phyloP scores from a whole-genome alignment of 2,888 invertebrate genomes.

The Nysson spinosus region DNA sequence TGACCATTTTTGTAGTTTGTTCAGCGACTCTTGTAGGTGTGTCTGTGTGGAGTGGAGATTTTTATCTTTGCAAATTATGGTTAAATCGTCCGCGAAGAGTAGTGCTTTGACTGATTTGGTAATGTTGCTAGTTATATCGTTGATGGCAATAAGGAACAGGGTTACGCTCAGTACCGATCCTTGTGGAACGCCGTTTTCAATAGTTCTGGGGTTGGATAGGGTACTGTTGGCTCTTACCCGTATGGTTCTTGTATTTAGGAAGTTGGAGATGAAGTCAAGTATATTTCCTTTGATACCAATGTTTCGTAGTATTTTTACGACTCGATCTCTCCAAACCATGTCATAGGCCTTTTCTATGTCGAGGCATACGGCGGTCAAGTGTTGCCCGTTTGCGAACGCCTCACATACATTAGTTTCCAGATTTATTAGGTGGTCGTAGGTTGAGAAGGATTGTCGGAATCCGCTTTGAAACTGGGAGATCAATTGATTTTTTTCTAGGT shows the following conservation, averaged over 20 bases:
- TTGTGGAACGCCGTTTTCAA: slow-evolving; percentile 10
- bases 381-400: background rate
- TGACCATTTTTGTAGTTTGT: slow-evolving; percentile 2
- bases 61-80: slow-evolving; percentile 1
- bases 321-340: slow-evolving; percentile 10
- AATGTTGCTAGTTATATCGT: background rate
- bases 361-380: background rate
- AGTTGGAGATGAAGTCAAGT: slow-evolving; percentile 4
- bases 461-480: slow-evolving; percentile 14
- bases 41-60: background rate
- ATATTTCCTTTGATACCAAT: background rate
- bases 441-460: slow-evolving; percentile 2
- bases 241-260: background rate
- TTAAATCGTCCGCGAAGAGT: slow-evolving; percentile 7
- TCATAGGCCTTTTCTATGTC: slow-evolving; percentile 10
- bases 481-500: too few relatives aligned
- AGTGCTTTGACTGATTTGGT: background rate
- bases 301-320: background rate
- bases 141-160: slow-evolving; percentile 12
- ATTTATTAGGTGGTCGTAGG: background rate
- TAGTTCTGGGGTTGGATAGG: background rate
- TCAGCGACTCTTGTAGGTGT: background rate
- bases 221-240: slow-evolving; percentile 1
- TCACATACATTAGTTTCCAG: slow-evolving; percentile 1
- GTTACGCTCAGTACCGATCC: slow-evolving; percentile 9